Evolutionary conservation across 1,140 invertebrate genomes (phyloP), one percentile per base, ranked within the genome.

Genomic region (Laupala kohalensis): DNA sequence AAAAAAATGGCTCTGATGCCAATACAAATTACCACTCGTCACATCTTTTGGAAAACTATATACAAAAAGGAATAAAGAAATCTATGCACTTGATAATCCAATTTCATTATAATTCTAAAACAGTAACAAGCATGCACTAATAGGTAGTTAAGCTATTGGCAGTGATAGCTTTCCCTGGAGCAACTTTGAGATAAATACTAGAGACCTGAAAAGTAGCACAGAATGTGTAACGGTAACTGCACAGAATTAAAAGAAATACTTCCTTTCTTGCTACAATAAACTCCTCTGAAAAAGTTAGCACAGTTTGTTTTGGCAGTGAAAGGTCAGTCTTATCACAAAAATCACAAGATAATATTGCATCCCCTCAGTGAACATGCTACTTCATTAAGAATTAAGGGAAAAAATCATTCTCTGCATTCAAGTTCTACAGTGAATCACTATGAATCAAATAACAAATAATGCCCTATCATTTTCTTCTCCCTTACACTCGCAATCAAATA

Each of bases 271-370:
- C n/a, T 29, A 29, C 23, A 23, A 29, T 29, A 68, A 65, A 65
- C 27, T 29, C 24, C 5, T 68, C 27, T 29, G 28, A 29, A n/a
- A 23, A 68, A 68, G 67, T 68, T 53, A 53, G 37, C 37, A 53
- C 37, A 53, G 37, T 53, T 53, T 19, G 9, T 68, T 67, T 37
- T 68, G 67, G 67, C 67, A 68, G 67, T 68, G 67, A 68, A 68
- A 68, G 25, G 29, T 68, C 67, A 68, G 67, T 68, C 67, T 68
- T 68, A 68, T 68, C 67, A 68, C 67, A 68, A 68, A 68, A 68
- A 68, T 68, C 67, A 68, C 67, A 68, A 29, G 27, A 29, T 37
- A 29, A 37, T 68, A 68, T 37, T 68, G 67, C 28, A 30, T 68
- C 67, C 27, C 28, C 24, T 37, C 15, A 68, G 67, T 68, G 25